These are phyloP conservation scores for Lagodon rhomboides DNA, from an alignment of 2,797 vertebrate genomes.

Conservation along the genomic window DNA sequence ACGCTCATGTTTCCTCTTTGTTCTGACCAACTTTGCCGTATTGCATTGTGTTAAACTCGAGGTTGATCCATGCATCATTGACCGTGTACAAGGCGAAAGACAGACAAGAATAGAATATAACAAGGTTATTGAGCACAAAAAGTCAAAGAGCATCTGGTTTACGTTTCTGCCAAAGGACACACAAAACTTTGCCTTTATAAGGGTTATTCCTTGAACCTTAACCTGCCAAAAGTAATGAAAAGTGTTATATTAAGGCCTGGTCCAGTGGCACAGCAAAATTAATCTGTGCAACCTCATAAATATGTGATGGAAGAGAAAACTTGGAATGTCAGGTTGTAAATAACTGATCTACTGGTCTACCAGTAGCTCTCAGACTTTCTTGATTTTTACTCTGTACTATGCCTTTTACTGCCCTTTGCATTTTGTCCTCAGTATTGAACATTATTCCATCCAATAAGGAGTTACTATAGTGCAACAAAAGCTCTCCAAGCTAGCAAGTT, in stretches of 20 bases:
- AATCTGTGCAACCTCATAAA: background rate
- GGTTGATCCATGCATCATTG: constrained; percentile 9
- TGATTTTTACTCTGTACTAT: background rate
- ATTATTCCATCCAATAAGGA: background rate
- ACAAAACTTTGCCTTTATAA: constrained; percentile 31
- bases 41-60: constrained; percentile 21
- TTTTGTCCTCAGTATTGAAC: background rate
- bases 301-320: background rate
- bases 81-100: constrained; percentile 18
- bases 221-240: constrained; percentile 4
- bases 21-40: constrained; percentile 26
- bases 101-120: constrained; percentile 43
- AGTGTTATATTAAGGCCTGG: background rate
- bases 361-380: background rate
- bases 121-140: constrained; percentile 51
- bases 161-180: constrained; percentile 47
- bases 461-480: background rate
- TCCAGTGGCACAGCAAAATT: background rate
- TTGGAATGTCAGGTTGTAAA: background rate
- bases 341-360: background rate
- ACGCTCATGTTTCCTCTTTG: constrained; percentile 35
- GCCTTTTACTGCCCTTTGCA: background rate
- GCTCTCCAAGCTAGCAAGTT: background rate
- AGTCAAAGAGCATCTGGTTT: constrained; percentile 54
- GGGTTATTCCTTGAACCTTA: constrained; percentile 37